phyloP scores from a whole-genome alignment of 2,113 vertebrate genomes.

The Ameiurus melas region DNA sequence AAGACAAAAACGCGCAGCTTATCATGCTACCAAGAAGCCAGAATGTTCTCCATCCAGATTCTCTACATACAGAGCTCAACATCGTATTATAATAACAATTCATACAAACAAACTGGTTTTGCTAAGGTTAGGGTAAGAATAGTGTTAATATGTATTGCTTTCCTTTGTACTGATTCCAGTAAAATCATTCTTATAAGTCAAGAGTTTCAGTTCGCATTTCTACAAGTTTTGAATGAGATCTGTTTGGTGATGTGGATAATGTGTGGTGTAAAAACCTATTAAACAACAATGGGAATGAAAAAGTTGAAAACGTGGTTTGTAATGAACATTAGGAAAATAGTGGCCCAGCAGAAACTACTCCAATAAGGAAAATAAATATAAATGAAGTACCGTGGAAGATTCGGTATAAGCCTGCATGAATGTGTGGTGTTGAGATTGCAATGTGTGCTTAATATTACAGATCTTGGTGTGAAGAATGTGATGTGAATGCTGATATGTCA shows the following conservation, averaged over 20 bases:
- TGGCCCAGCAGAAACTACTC: neutral
- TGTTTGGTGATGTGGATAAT: neutral
- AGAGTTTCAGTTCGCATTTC: too few relatives aligned
- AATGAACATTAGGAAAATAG: neutral
- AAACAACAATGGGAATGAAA: neutral
- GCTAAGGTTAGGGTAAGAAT: neutral
- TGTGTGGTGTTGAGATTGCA: conserved; percentile 13
- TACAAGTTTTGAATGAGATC: neutral
- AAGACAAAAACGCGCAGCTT: neutral
- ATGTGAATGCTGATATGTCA: conserved; percentile 2
- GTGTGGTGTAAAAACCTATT: neutral
- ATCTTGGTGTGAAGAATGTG: neutral
- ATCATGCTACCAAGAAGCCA: neutral
- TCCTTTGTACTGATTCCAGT: neutral
- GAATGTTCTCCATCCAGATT: neutral
- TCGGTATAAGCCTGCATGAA: neutral
- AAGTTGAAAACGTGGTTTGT: neutral
- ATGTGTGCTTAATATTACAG: neutral
- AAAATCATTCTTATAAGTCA: neutral
- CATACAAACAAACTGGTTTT: neutral
- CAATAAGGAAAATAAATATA: neutral
- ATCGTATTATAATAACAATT: neutral
- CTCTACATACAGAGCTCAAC: neutral
- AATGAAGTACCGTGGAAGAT: neutral
- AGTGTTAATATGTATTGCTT: neutral